Percentiles rank a stretch among this genome's conserved stretches.
These are phyloP conservation scores for Heliothis virescens DNA, from an alignment of 1,140 invertebrate species.

Conservation along the genomic window DNA sequence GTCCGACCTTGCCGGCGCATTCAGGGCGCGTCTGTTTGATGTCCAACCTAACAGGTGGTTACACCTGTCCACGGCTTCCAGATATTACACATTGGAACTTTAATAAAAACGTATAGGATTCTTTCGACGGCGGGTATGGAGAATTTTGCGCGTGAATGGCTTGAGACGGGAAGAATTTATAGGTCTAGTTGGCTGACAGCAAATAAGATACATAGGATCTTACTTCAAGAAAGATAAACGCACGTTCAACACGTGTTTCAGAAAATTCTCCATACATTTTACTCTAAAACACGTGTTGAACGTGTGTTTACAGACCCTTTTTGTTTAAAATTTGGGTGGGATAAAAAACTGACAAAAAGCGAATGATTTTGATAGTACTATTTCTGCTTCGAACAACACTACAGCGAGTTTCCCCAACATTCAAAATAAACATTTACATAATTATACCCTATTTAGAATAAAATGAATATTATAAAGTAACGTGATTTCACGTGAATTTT, in stretches of 20 bases:
- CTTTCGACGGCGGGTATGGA: not conserved
- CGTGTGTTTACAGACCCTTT: no score
- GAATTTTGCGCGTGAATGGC: constrained; percentile 8
- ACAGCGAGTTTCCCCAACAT: no score
- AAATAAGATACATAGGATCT: no score
- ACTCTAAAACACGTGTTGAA: no score
- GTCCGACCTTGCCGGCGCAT: constrained; percentile 2
- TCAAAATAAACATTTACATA: no score
- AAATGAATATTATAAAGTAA: not conserved
- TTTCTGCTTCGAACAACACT: no score
- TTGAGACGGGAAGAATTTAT: not conserved
- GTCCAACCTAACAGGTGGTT: constrained; percentile 32
- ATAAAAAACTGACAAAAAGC: no score
- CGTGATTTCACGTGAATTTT: not conserved
- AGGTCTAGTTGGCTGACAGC: not conserved
- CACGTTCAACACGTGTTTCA: no score
- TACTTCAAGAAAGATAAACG: no score
- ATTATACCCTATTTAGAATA: not conserved
- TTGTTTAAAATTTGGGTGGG: no score
- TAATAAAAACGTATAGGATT: constrained; percentile 22
- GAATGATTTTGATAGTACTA: no score
- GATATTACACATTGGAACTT: constrained; percentile 30
- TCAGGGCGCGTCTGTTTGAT: constrained; percentile 26
- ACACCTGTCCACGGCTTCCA: constrained; percentile 25
- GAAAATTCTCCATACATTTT: no score